Percentiles rank a stretch among this genome's conserved stretches.
These are phyloP conservation scores for Thera obeliscata DNA, from an alignment of 2,888 invertebrate genomes.

Conservation along the genomic window DNA sequence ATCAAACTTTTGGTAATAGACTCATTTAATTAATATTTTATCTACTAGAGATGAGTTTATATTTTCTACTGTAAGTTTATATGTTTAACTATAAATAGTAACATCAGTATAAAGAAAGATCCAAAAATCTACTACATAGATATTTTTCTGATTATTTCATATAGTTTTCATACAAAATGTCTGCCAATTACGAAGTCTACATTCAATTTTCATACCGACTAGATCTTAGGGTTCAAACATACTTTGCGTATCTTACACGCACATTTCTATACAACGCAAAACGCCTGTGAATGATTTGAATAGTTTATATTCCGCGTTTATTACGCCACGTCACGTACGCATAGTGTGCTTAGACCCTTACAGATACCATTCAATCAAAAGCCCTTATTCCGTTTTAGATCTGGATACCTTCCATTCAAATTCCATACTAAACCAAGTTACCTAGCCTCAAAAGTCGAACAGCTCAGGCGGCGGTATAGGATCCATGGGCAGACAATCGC, in stretches of 20 bases:
- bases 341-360: too few species aligned
- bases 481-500: conserved; percentile 66
- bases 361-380: conserved; percentile 1
- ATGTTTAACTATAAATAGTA: conserved; percentile 1
- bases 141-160: conserved; percentile 15
- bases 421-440: not conserved
- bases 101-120: conserved; percentile 4
- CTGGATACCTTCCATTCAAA: not conserved
- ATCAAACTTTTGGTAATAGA: not conserved
- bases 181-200: not conserved
- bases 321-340: too few species aligned
- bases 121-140: not conserved
- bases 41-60: not conserved
- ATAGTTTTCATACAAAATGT: conserved; percentile 19
- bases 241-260: too few species aligned
- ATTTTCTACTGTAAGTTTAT: not conserved
- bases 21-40: not conserved
- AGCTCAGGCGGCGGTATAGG: conserved; percentile 77
- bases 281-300: too few species aligned
- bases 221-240: not conserved
- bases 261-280: too few species aligned
- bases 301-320: too few species aligned
- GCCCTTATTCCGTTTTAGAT: not conserved
- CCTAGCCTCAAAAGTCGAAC: conserved; percentile 55
- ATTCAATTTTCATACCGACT: not conserved